Percentiles rank a stretch among this genome's conserved stretches.
phyloP scores from a whole-genome alignment of 2,888 invertebrate species.

The Limnephilus auricula region DNA sequence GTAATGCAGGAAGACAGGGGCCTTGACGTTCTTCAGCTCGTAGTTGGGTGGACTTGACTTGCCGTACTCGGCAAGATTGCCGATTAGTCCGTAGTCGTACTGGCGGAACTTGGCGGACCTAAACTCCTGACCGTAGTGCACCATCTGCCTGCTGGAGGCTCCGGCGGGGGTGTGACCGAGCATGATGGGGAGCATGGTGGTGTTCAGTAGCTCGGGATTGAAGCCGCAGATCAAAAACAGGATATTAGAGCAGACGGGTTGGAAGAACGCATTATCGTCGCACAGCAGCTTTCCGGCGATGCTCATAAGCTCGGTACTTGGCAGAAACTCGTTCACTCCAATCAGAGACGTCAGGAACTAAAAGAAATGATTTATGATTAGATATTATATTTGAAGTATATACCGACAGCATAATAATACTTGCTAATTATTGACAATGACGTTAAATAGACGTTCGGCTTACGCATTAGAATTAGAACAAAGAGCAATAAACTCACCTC shows the following conservation, averaged over 20 bases:
- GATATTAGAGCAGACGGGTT: constrained; percentile 77
- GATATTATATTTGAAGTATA: neutral
- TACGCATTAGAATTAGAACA: constrained; percentile 66
- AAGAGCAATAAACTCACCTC: constrained; percentile 71
- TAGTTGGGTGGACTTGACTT: constrained; percentile 76
- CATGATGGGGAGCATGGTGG: constrained; percentile 75
- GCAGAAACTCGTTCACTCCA: constrained; percentile 78
- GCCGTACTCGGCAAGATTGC: constrained; percentile 75
- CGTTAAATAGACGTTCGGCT: neutral
- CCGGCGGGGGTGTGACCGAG: constrained; percentile 77
- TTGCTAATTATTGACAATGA: neutral
- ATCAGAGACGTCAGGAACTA: constrained; percentile 70
- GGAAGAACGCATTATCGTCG: constrained; percentile 72
- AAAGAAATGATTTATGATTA: constrained; percentile 48
- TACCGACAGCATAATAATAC: neutral
- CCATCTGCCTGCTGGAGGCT: constrained; percentile 75
- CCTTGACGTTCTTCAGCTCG: constrained; percentile 73
- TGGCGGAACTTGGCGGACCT: constrained; percentile 75
- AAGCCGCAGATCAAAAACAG: constrained; percentile 78
- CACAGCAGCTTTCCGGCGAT: constrained; percentile 73
- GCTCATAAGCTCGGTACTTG: constrained; percentile 73
- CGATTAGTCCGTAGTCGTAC: constrained; percentile 75
- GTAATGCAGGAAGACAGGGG: constrained; percentile 77
- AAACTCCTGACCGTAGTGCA: constrained; percentile 76
- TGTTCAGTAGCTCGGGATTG: constrained; percentile 72